Percentiles rank a stretch among this genome's conserved stretches.
Conservation (phyloP, 2,888 invertebrate species). For the Scaptomyza polygonia region DNA sequence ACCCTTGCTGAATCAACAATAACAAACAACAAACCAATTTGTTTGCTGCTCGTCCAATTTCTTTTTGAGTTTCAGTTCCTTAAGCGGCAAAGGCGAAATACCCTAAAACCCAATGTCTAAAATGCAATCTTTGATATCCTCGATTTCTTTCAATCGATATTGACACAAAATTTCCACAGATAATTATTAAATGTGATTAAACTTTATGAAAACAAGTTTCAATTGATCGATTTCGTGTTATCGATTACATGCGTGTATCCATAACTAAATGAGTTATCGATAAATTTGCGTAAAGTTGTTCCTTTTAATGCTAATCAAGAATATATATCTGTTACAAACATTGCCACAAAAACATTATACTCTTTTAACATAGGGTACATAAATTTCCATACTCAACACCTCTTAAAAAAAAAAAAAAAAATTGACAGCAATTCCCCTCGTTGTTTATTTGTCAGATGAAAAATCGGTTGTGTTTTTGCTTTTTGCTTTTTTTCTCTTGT, state of each 20-base stretch:
- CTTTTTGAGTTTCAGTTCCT: conserved; percentile 4
- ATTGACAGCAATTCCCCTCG: background rate
- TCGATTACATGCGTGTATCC: background rate
- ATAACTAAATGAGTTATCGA: no score
- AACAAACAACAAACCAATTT: conserved; percentile 49
- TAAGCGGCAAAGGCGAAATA: no score
- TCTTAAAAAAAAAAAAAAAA: background rate
- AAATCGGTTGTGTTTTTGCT: conserved; percentile 16
- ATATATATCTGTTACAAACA: no score
- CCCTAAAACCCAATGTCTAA: background rate
- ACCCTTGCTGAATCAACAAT: conserved; percentile 57
- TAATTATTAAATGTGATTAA: background rate
- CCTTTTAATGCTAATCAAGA: no score
- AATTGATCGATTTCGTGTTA: background rate
- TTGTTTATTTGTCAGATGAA: conserved; percentile 46
- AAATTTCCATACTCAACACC: background rate
- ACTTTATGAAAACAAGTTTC: background rate
- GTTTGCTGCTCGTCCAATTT: conserved; percentile 40
- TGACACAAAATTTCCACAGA: background rate
- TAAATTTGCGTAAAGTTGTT: no score
- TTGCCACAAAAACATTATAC: no score
- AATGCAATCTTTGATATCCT: background rate
- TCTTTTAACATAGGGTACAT: no score
- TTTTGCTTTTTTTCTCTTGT: background rate
- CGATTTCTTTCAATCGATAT: background rate